Percentiles rank a stretch among this genome's conserved stretches.
phyloP scores from a whole-genome alignment of 2,888 invertebrate species.

The Argyresthia goedartella region DNA sequence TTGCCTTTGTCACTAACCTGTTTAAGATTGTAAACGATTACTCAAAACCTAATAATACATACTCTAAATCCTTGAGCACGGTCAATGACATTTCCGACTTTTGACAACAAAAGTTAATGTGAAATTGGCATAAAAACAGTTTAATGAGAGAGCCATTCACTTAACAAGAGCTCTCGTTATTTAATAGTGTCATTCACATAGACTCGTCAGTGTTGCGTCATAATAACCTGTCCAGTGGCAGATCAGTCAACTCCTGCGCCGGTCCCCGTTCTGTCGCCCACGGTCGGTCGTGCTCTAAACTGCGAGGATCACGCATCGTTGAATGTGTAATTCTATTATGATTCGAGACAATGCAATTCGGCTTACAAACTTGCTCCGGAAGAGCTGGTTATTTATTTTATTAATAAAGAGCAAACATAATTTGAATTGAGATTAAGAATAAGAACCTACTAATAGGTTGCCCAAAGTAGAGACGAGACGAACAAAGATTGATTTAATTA shows the following conservation, averaged over 20 bases:
- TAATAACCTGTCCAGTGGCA: constrained; percentile 52
- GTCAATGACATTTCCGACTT: no score
- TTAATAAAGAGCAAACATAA: no score
- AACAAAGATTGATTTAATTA: no score
- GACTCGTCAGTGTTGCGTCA: constrained; percentile 50
- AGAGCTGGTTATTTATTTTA: no score
- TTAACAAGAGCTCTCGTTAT: constrained; percentile 11
- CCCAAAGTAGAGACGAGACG: no score
- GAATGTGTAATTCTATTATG: constrained; percentile 2
- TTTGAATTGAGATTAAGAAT: no score
- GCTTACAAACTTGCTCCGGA: not conserved
- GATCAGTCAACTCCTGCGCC: constrained; percentile 44
- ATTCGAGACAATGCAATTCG: constrained; percentile 13
- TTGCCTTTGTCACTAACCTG: not conserved
- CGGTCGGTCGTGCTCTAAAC: constrained; percentile 13
- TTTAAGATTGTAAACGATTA: not conserved
- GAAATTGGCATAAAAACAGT: not conserved
- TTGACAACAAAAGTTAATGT: not conserved
- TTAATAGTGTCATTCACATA: constrained; percentile 29
- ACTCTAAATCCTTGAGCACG: no score
- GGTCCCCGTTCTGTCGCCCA: constrained; percentile 43
- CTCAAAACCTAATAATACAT: no score
- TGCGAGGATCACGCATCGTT: not conserved
- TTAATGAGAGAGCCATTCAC: not conserved
- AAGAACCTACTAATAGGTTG: no score